Conservation (phyloP, 2,113 vertebrate species). For the Grammatotria lemairii region DNA sequence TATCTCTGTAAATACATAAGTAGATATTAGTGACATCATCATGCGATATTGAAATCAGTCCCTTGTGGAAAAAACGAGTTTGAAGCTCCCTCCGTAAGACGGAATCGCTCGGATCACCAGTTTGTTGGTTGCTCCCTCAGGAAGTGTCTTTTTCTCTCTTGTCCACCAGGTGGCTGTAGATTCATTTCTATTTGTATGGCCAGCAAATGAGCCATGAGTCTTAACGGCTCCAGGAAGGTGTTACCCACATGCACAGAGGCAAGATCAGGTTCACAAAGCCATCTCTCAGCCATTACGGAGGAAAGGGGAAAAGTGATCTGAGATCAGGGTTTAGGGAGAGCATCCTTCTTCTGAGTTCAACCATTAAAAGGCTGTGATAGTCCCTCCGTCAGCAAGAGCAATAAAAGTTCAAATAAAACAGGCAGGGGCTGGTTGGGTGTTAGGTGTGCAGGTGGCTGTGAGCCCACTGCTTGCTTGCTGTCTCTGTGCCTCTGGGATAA, state of each 20-base stretch:
- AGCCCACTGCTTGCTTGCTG: constrained; percentile 7
- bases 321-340: neutral
- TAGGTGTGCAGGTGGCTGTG: neutral
- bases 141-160: constrained; percentile 7
- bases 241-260: constrained; percentile 16
- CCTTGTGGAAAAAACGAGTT: constrained; percentile 21
- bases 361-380: neutral
- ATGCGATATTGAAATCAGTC: constrained; percentile 71
- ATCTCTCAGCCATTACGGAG: constrained; percentile 13
- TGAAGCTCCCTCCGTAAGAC: neutral
- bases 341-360: constrained; percentile 2
- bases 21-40: constrained; percentile 71
- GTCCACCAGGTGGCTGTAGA: constrained; percentile 49
- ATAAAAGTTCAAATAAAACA: constrained; percentile 7
- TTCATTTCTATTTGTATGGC: neutral
- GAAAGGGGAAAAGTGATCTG: neutral
- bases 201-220: neutral
- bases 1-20: constrained; percentile 67
- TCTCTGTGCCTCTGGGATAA: constrained; percentile 24
- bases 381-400: neutral
- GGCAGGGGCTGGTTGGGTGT: neutral
- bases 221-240: neutral
- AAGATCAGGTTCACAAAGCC: constrained; percentile 7
- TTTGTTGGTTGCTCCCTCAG: neutral
- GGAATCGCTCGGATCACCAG: neutral